These are phyloP conservation scores for Tipula helvola DNA, from an alignment of 2,888 invertebrate genomes.

Conservation along the genomic window DNA sequence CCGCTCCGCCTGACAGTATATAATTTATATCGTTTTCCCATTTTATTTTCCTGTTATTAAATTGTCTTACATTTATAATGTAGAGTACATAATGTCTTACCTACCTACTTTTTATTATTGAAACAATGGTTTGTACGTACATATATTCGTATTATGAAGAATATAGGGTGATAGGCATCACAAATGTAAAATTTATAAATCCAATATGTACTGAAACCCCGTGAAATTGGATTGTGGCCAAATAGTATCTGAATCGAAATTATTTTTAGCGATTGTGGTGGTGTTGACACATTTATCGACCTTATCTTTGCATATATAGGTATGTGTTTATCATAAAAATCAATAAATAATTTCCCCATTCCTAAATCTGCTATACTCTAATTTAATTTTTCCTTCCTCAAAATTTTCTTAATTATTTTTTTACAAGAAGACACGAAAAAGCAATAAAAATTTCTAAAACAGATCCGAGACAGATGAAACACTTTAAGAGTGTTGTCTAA, in stretches of 20 bases:
- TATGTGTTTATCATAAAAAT: not conserved
- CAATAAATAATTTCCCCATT: not conserved
- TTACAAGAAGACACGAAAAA: not conserved
- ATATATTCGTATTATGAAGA: not conserved
- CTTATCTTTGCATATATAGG: not conserved
- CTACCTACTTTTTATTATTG: not conserved
- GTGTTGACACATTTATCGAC: not conserved
- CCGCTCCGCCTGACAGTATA: not conserved
- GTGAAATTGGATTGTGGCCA: not conserved
- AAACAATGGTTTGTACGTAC: not conserved
- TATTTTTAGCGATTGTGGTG: not conserved
- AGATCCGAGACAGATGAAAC: not conserved
- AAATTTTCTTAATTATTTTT: not conserved
- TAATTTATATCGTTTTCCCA: not conserved
- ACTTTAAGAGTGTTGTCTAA: not conserved
- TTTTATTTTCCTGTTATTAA: not conserved
- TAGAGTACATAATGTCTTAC: not conserved
- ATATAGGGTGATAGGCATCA: not conserved
- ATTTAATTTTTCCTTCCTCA: not conserved
- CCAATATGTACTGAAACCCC: not conserved
- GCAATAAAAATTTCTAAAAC: not conserved
- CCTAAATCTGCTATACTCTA: not conserved
- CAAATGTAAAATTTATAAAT: not conserved
- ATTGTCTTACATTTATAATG: not conserved
- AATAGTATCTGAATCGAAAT: not conserved